Evolutionary conservation across 2,888 invertebrate genomes (phyloP).

Genomic region (Pollenia labialis): DNA sequence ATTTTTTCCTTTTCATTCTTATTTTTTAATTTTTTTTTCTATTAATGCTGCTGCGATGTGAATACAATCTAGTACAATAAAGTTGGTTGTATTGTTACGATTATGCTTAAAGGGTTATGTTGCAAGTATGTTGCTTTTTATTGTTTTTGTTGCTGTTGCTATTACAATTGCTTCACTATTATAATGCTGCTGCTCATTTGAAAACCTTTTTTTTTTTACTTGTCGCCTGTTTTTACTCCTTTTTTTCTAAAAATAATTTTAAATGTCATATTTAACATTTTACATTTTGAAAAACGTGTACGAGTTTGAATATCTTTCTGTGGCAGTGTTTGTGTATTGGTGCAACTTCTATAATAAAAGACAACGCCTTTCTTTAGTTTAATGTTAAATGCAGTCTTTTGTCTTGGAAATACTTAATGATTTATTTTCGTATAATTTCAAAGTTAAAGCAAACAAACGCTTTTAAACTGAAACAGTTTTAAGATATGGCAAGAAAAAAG

Average conservation of each 20-base stretch:
- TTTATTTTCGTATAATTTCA: slow-evolving; percentile 48
- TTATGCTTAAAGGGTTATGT: slow-evolving; percentile 69
- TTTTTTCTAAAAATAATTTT: slow-evolving; percentile 55
- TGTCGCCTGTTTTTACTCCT: slow-evolving; percentile 46
- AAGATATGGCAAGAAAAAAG: background rate
- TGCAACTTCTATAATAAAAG: slow-evolving; percentile 15
- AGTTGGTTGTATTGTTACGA: slow-evolving; percentile 66
- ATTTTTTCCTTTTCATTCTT: slow-evolving; percentile 26
- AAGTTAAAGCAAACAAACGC: slow-evolving; percentile 13
- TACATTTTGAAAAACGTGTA: slow-evolving; percentile 42
- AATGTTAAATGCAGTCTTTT: slow-evolving; percentile 57
- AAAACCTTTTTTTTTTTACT: slow-evolving; percentile 35
- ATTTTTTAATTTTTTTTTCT: background rate
- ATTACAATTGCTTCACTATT: slow-evolving; percentile 35
- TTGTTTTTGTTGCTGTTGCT: slow-evolving; percentile 29
- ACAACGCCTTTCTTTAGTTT: slow-evolving; percentile 61
- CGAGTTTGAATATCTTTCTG: slow-evolving; percentile 1
- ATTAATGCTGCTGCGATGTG: slow-evolving; percentile 37
- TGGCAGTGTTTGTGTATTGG: slow-evolving; percentile 5
- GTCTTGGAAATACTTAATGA: slow-evolving; percentile 51
- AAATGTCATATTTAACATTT: slow-evolving; percentile 68
- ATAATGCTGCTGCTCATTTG: slow-evolving; percentile 52
- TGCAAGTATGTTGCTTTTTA: slow-evolving; percentile 40
- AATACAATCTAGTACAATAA: slow-evolving; percentile 58
- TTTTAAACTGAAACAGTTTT: background rate